These are phyloP conservation scores for Oryzias sinensis DNA, from an alignment of 2,797 vertebrate species.

Conservation along the genomic window DNA sequence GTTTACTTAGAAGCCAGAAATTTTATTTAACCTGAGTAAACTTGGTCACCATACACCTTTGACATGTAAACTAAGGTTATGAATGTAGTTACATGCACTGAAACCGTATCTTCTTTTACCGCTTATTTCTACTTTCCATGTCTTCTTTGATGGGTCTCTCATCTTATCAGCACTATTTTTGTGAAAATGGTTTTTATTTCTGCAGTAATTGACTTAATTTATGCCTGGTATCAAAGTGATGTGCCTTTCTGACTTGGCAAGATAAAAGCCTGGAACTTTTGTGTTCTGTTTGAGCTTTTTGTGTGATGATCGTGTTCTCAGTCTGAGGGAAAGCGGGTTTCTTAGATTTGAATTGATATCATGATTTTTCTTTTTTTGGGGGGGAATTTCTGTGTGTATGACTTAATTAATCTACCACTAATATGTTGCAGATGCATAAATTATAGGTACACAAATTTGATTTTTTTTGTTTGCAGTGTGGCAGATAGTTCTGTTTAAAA, in stretches of 20 bases:
- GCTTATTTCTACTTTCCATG: constrained; percentile 44
- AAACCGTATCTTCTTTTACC: constrained; percentile 56
- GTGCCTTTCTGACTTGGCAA: constrained; percentile 82
- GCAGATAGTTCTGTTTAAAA: constrained; percentile 15
- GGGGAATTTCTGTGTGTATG: constrained; percentile 12
- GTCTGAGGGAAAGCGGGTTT: constrained; percentile 35
- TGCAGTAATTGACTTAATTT: constrained; percentile 75
- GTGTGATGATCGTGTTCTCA: constrained; percentile 37
- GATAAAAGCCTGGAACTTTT: constrained; percentile 63
- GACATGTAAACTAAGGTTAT: constrained; percentile 75
- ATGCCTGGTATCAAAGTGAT: constrained; percentile 82
- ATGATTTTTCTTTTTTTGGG: constrained; percentile 33
- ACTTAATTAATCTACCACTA: constrained; percentile 21
- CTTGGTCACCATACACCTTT: constrained; percentile 66
- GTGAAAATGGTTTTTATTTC: constrained; percentile 68
- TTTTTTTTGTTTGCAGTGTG: constrained; percentile 26
- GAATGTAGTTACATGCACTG: constrained; percentile 87
- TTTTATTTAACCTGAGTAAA: constrained; percentile 60
- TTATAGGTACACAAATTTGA: constrained; percentile 14
- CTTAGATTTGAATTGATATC: constrained; percentile 48
- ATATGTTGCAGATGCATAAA: constrained; percentile 14
- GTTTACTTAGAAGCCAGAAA: constrained; percentile 48
- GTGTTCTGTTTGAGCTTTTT: constrained; percentile 60
- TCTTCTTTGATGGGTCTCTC: constrained; percentile 47
- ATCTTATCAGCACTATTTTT: constrained; percentile 70